Evolutionary conservation across 2,113 vertebrate genomes (phyloP).

Genomic region (Thunnus thynnus): DNA sequence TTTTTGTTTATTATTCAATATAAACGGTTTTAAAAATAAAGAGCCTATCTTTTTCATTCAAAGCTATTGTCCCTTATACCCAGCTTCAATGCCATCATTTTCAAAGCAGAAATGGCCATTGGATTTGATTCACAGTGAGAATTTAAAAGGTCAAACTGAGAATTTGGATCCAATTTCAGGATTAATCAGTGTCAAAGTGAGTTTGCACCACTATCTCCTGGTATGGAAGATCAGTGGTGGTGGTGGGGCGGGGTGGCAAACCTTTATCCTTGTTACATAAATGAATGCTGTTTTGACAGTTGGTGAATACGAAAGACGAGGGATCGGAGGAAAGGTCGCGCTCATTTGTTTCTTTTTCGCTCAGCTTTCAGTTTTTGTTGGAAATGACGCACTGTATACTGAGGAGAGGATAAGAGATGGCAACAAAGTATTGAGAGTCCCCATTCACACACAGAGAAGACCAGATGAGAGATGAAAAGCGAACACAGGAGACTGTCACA

Average conservation of each 20-base stretch:
- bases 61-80: background rate
- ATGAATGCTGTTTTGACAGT: conserved; percentile 27
- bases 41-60: too few species aligned
- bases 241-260: background rate
- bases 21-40: too few species aligned
- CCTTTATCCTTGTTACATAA: conserved; percentile 42
- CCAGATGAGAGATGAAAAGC: conserved; percentile 64
- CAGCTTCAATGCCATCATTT: background rate
- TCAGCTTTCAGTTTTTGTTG: conserved; percentile 8
- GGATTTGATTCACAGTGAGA: background rate
- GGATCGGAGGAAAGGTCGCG: conserved; percentile 65
- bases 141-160: background rate
- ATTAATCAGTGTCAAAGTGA: conserved; percentile 20
- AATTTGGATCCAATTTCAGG: background rate
- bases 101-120: background rate
- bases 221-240: background rate
- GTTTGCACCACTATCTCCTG: background rate
- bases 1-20: too few species aligned
- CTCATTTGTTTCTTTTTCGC: background rate
- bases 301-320: conserved; percentile 68
- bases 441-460: conserved; percentile 41
- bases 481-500: conserved; percentile 50
- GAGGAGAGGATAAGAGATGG: conserved; percentile 16
- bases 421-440: conserved; percentile 19
- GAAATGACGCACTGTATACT: background rate